Percentiles rank a stretch among this genome's conserved stretches.
phyloP scores from a whole-genome alignment of 2,797 vertebrate species.

The Neosalanx taihuensis region DNA sequence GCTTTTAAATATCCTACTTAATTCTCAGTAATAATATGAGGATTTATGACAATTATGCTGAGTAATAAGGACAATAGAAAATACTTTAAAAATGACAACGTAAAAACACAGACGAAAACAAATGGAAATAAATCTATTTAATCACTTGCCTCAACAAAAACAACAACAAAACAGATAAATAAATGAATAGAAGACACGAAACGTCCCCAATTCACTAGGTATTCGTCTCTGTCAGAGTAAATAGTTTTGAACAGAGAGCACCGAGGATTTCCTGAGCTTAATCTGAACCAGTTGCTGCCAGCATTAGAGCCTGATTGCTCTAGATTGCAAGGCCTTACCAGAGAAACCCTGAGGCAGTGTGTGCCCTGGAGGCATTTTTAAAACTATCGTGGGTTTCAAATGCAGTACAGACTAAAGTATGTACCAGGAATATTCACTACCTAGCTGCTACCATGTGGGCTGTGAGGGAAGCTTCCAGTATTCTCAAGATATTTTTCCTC shows the following conservation, averaged over 20 bases:
- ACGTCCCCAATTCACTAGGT: slow-evolving; percentile 49
- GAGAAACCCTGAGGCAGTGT: slow-evolving; percentile 53
- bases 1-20: too few relatives aligned
- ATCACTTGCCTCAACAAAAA: slow-evolving; percentile 4
- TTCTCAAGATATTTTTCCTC: neutral
- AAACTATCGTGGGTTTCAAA: slow-evolving; percentile 41
- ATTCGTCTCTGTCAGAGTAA: slow-evolving; percentile 76
- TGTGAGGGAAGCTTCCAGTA: neutral
- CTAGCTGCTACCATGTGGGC: neutral
- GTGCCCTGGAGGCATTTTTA: slow-evolving; percentile 44
- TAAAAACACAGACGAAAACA: neutral
- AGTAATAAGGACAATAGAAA: neutral
- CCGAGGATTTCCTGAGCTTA: slow-evolving; percentile 83
- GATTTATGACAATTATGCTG: neutral
- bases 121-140: neutral
- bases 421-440: slow-evolving; percentile 1
- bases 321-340: slow-evolving; percentile 65
- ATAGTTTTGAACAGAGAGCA: slow-evolving; percentile 84
- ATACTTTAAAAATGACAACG: neutral
- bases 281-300: slow-evolving; percentile 81
- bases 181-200: slow-evolving; percentile 10
- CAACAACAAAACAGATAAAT: neutral
- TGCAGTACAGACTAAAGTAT: slow-evolving; percentile 18
- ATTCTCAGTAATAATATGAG: neutral
- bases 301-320: slow-evolving; percentile 74